Evolutionary conservation across 1,140 invertebrate genomes (phyloP).

Genomic region (Lepeophtheirus salmonis): DNA sequence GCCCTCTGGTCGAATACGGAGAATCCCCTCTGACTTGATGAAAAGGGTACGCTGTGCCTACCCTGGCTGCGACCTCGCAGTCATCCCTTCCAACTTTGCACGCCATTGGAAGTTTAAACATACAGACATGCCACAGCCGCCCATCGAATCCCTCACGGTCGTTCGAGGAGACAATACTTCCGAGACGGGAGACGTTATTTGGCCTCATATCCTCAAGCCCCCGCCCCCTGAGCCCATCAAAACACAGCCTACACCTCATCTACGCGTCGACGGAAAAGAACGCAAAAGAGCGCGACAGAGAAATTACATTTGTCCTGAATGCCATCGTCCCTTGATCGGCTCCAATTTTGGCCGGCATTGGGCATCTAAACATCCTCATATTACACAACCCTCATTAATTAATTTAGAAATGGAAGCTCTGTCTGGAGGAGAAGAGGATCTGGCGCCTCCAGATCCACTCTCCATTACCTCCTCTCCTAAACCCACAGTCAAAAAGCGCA

Average conservation of each 20-base stretch:
- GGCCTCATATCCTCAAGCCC: background rate
- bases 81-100: background rate
- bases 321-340: background rate
- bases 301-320: background rate
- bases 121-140: background rate
- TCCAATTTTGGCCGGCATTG: conserved; percentile 8
- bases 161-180: background rate
- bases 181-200: background rate
- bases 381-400: background rate
- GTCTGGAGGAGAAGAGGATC: background rate
- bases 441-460: too few relatives aligned
- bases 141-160: background rate
- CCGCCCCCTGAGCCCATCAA: too few relatives aligned
- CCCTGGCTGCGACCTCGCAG: background rate
- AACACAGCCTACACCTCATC: background rate
- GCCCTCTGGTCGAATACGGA: background rate
- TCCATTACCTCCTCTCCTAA: background rate
- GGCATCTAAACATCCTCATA: background rate
- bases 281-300: background rate
- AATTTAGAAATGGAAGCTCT: background rate
- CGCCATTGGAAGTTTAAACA: background rate
- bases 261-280: background rate
- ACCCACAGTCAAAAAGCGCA: background rate
- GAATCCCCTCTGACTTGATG: background rate
- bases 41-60: background rate